A percentile compares a stretch with the other conserved stretches of the same genome.
phyloP scores from a whole-genome alignment of 1,140 invertebrate genomes.

The Hormaphis cornu region DNA sequence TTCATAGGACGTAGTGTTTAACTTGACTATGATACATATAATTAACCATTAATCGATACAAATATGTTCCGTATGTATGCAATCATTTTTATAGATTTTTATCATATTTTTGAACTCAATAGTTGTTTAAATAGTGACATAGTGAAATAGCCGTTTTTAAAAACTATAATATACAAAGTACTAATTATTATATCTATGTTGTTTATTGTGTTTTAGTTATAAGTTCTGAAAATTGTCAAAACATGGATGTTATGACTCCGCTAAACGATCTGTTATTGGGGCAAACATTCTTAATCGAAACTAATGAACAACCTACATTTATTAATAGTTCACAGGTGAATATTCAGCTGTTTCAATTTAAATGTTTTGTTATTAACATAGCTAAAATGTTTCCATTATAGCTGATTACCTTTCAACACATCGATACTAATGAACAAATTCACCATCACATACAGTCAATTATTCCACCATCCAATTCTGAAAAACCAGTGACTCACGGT shows the following conservation, averaged over 20 bases:
- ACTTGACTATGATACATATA: too few species aligned
- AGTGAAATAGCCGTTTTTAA: too few species aligned
- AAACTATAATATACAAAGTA: too few species aligned
- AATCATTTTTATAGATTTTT: too few species aligned
- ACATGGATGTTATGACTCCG: not conserved
- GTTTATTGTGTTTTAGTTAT: not conserved
- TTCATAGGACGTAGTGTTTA: too few species aligned
- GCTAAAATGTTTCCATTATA: not conserved
- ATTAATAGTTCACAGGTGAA: not conserved
- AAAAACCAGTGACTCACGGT: not conserved
- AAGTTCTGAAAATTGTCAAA: not conserved
- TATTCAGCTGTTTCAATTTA: not conserved
- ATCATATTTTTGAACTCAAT: too few species aligned
- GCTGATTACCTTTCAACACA: not conserved
- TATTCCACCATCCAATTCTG: not conserved
- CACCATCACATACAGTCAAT: not conserved
- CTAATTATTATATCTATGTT: not conserved
- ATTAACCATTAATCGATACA: too few species aligned
- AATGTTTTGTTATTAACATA: not conserved
- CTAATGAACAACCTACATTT: not conserved
- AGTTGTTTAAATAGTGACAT: too few species aligned
- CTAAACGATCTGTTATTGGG: not conserved
- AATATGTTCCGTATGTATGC: too few species aligned
- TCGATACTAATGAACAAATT: not conserved
- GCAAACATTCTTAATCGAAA: constrained; percentile 5